phyloP scores from a whole-genome alignment of 2,113 vertebrate species.

The Oxyura jamaicensis region DNA sequence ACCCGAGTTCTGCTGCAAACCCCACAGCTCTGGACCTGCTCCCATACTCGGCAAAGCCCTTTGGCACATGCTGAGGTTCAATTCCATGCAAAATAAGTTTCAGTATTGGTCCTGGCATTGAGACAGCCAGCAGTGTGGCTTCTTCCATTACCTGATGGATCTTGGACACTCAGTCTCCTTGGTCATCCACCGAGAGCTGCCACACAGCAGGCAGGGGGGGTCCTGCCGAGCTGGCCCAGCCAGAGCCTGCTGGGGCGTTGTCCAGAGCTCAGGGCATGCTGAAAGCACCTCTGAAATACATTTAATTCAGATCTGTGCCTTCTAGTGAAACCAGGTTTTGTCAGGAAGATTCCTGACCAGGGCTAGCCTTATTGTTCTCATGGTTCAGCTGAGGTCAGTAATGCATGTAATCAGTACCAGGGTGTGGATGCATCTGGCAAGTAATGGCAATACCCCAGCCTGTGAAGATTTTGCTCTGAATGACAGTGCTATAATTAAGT shows the following conservation, averaged over 20 bases:
- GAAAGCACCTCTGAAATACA: background rate
- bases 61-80: background rate
- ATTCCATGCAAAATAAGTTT: background rate
- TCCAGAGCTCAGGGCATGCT: background rate
- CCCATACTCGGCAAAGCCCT: background rate
- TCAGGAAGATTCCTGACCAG: conserved; percentile 57
- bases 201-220: background rate
- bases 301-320: background rate
- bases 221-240: background rate
- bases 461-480: conserved; percentile 61
- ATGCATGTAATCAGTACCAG: conserved; percentile 62
- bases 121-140: background rate
- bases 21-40: background rate
- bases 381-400: conserved; percentile 70
- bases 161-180: background rate
- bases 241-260: background rate
- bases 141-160: fast-evolving
- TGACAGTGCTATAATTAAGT: conserved; percentile 70
- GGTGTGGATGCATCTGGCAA: conserved; percentile 67
- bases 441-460: conserved; percentile 61
- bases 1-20: background rate
- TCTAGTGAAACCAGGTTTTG: conserved; percentile 33
- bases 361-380: conserved; percentile 48
- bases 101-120: background rate
- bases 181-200: background rate